Conservation (phyloP, 64 coral and sea anemone genomes). For the Pocillopora verrucosa region DNA sequence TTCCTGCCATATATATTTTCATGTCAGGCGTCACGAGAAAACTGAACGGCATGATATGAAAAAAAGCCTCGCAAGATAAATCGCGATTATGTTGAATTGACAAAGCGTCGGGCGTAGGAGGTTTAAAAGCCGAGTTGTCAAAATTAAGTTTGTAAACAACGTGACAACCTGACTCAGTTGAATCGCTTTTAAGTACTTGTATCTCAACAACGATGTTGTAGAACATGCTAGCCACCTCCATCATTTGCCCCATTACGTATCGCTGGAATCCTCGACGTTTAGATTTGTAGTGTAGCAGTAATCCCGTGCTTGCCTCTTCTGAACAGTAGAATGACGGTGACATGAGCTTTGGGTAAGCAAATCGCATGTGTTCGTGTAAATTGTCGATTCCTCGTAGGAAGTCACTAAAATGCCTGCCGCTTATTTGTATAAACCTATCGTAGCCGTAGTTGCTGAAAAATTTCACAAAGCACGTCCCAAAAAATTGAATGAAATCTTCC, state of each 20-base stretch:
- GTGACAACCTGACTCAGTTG: background rate
- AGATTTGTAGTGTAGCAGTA: conserved; percentile 74
- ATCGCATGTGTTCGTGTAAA: conserved; percentile 89
- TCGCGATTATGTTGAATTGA: background rate
- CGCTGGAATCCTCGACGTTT: conserved; percentile 64
- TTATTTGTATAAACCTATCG: conserved; percentile 68
- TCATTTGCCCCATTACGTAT: conserved; percentile 77
- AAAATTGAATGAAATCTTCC: conserved; percentile 84
- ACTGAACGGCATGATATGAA: conserved; percentile 77
- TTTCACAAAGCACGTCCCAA: conserved; percentile 80
- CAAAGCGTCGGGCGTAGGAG: conserved; percentile 31
- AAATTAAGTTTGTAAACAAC: conserved; percentile 68
- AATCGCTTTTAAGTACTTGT: conserved; percentile 4
- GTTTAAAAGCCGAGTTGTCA: conserved; percentile 72
- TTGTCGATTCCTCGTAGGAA: conserved; percentile 81
- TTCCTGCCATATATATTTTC: conserved; percentile 40
- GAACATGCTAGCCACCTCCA: conserved; percentile 43
- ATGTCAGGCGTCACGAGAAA: conserved; percentile 77
- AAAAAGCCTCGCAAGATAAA: conserved; percentile 51
- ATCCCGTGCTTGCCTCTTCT: conserved; percentile 74
- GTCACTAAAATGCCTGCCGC: conserved; percentile 63
- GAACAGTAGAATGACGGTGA: conserved; percentile 78
- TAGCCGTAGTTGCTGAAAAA: conserved; percentile 93
- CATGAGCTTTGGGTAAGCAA: conserved; percentile 76
- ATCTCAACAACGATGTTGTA: conserved; percentile 38